Conservation (phyloP, 2,888 invertebrate genomes). For the Philaethria dido region DNA sequence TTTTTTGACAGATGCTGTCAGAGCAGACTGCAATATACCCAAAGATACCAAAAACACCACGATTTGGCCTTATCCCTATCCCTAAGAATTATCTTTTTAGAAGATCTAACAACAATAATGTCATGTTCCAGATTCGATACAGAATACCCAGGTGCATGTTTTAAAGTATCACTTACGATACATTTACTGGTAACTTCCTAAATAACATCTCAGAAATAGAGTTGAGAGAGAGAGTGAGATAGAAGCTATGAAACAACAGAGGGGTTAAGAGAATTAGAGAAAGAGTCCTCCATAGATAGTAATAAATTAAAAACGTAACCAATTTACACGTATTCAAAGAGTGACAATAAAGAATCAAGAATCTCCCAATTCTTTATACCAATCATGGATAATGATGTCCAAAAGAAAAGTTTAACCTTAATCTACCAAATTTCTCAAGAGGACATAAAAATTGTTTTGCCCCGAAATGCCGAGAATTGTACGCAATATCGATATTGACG, state of each 20-base stretch:
- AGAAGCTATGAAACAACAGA: conserved; percentile 59
- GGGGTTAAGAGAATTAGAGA: conserved; percentile 59
- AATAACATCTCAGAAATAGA: conserved; percentile 64
- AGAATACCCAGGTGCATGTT: conserved; percentile 76
- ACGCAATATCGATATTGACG: conserved; percentile 57
- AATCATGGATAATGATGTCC: conserved; percentile 63
- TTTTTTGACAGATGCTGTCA: conserved; percentile 66
- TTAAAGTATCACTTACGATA: conserved; percentile 77
- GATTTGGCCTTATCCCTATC: conserved; percentile 66
- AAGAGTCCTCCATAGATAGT: conserved; percentile 71
- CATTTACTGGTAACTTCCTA: conserved; percentile 72
- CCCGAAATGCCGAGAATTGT: conserved; percentile 71
- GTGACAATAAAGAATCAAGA: conserved; percentile 74
- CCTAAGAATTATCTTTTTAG: conserved; percentile 62
- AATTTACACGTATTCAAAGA: conserved; percentile 75
- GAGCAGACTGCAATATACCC: conserved; percentile 57
- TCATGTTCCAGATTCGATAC: conserved; percentile 77
- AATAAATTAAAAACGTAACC: conserved; percentile 72
- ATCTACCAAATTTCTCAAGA: conserved; percentile 70
- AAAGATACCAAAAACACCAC: conserved; percentile 62
- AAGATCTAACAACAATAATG: conserved; percentile 75
- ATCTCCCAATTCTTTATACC: conserved; percentile 80
- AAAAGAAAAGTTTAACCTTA: conserved; percentile 71
- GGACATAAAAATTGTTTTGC: conserved; percentile 63
- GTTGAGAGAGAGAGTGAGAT: conserved; percentile 67